These are phyloP conservation scores for Muscicapa comitata DNA, from an alignment of 2,797 vertebrate genomes.

Conservation along the genomic window DNA sequence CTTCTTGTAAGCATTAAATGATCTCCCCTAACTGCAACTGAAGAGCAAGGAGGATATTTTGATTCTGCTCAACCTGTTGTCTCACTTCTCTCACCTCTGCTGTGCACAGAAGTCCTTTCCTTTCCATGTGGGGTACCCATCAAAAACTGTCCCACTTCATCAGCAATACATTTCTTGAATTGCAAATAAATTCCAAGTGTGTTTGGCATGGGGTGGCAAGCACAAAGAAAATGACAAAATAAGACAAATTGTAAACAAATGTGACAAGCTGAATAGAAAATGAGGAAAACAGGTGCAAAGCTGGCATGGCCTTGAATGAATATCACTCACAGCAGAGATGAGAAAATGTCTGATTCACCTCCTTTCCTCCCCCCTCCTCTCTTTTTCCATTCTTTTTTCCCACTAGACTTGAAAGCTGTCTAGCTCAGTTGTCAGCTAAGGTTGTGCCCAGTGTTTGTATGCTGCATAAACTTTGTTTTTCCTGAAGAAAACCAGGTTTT, in stretches of 20 bases:
- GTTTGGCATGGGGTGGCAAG: neutral
- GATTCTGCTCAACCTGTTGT: neutral
- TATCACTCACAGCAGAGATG: neutral
- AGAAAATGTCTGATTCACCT: neutral
- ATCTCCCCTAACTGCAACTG: neutral
- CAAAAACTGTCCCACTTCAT: neutral
- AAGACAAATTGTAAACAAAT: constrained; percentile 53
- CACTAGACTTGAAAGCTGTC: neutral
- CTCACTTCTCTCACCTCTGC: neutral
- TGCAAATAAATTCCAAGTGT: neutral
- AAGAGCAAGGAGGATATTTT: neutral
- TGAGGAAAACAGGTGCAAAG: constrained; percentile 28
- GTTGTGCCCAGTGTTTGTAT: neutral
- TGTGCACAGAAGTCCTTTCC: neutral
- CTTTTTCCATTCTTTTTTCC: neutral
- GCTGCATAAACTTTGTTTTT: neutral
- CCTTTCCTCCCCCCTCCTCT: accelerated
- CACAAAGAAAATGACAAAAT: constrained; percentile 45
- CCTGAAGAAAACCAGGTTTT: neutral
- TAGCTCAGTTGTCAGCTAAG: neutral
- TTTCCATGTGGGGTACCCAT: neutral
- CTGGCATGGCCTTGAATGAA: constrained; percentile 8
- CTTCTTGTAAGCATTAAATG: neutral
- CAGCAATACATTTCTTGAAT: neutral
- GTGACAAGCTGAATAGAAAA: constrained; percentile 43